Conservation (phyloP, 1,140 invertebrate genomes). For the Druon quercuslanigerum region DNA sequence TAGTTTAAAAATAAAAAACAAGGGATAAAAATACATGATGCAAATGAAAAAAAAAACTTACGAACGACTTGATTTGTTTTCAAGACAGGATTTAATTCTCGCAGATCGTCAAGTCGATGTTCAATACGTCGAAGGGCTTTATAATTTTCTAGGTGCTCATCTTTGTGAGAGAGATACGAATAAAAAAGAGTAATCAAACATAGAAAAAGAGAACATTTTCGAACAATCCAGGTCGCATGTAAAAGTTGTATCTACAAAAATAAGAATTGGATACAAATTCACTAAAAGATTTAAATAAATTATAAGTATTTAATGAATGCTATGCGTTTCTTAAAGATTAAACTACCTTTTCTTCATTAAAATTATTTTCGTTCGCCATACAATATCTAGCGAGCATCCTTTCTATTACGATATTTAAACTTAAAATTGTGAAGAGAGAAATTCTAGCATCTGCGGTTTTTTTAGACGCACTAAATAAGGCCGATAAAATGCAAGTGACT, state of each 20-base stretch:
- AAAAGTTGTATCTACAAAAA: slow-evolving; percentile 40
- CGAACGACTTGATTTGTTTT: slow-evolving; percentile 24
- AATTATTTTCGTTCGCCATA: slow-evolving; percentile 46
- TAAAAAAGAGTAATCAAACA: slow-evolving; percentile 58
- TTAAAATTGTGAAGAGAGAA: slow-evolving; percentile 75
- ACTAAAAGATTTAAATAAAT: not conserved
- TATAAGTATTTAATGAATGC: not conserved
- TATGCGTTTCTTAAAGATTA: not conserved
- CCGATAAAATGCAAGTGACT: slow-evolving; percentile 73
- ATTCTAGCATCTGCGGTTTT: slow-evolving; percentile 75
- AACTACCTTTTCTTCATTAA: slow-evolving; percentile 58
- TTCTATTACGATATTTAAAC: slow-evolving; percentile 68
- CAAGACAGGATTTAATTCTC: slow-evolving; percentile 42
- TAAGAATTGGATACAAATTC: not conserved
- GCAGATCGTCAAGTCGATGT: slow-evolving; percentile 54
- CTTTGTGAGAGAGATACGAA: slow-evolving; percentile 62
- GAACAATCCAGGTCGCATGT: slow-evolving; percentile 59
- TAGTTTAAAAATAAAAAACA: too few species aligned
- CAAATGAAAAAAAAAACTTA: not conserved
- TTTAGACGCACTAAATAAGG: slow-evolving; percentile 76
- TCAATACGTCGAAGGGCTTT: slow-evolving; percentile 63
- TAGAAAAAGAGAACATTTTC: slow-evolving; percentile 58
- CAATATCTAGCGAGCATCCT: slow-evolving; percentile 67
- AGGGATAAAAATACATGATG: too few species aligned
- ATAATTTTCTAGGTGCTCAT: slow-evolving; percentile 59